Percentiles rank a stretch among this genome's conserved stretches.
Evolutionary conservation across 1,140 invertebrate species (phyloP).

Genomic region (Prorops nasuta): DNA sequence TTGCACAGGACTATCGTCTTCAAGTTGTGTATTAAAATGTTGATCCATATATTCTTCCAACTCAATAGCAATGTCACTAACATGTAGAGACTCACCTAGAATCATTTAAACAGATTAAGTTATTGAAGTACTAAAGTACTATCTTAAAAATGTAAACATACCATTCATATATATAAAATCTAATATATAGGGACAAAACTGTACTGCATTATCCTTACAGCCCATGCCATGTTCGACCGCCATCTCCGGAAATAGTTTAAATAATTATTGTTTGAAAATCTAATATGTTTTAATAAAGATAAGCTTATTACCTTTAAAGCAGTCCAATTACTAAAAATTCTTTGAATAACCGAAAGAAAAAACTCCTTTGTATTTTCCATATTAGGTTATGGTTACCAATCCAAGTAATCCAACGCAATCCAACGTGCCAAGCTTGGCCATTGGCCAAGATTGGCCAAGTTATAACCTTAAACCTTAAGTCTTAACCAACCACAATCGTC

Average conservation of each 20-base stretch:
- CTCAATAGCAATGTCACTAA: constrained; percentile 29
- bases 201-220: constrained; percentile 24
- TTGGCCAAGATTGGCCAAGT: too few species aligned
- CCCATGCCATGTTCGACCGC: constrained; percentile 44
- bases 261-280: constrained; percentile 1
- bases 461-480: too few species aligned
- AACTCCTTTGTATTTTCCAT: constrained; percentile 34
- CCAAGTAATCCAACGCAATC: too few species aligned
- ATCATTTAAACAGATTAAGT: constrained; percentile 2
- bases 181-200: constrained; percentile 35
- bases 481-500: too few species aligned
- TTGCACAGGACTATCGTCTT: constrained; percentile 39
- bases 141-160: constrained; percentile 14
- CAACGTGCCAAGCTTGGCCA: too few species aligned
- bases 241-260: constrained; percentile 30
- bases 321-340: constrained; percentile 49
- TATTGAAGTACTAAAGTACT: neutral
- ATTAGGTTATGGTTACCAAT: too few species aligned
- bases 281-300: neutral
- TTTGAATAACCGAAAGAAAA: constrained; percentile 27
- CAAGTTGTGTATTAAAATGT: constrained; percentile 37
- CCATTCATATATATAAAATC: constrained; percentile 41
- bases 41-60: constrained; percentile 42
- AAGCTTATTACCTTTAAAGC: constrained; percentile 36
- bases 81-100: constrained; percentile 31